These are phyloP conservation scores for Saccostrea echinata DNA, from an alignment of 1,140 invertebrate genomes.

Conservation along the genomic window DNA sequence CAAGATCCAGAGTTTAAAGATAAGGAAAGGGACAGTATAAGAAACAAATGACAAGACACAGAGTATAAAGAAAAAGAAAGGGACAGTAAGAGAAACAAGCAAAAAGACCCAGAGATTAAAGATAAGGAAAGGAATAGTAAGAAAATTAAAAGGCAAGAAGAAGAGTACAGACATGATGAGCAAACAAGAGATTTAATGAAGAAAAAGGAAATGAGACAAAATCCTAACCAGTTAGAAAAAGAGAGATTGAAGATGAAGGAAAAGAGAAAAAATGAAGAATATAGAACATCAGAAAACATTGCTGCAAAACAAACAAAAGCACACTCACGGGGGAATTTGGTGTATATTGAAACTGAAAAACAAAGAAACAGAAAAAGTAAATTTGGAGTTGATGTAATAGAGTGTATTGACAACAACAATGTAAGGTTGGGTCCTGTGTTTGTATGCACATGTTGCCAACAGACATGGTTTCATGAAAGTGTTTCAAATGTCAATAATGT, in stretches of 20 bases:
- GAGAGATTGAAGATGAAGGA: constrained; percentile 36
- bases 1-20: too few relatives aligned
- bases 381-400: not conserved
- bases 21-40: too few relatives aligned
- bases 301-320: not conserved
- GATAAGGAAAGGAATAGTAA: not conserved
- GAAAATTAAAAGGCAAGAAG: not conserved
- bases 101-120: too few relatives aligned
- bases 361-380: constrained; percentile 16
- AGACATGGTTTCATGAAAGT: too few relatives aligned
- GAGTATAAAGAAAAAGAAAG: too few relatives aligned
- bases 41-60: too few relatives aligned
- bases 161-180: constrained; percentile 23
- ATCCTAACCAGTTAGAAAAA: not conserved
- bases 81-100: too few relatives aligned
- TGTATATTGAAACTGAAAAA: constrained; percentile 22
- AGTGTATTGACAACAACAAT: constrained; percentile 30
- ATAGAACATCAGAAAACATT: constrained; percentile 5
- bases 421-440: constrained; percentile 35
- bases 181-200: constrained; percentile 19
- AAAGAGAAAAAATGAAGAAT: constrained; percentile 34
- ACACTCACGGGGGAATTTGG: constrained; percentile 14
- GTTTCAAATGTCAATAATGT: not conserved
- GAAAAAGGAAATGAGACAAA: constrained; percentile 48
- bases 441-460: too few relatives aligned